Base-by-base conservation (phyloP, 2,113 vertebrate genomes). In the Silurus glanis region DNA sequence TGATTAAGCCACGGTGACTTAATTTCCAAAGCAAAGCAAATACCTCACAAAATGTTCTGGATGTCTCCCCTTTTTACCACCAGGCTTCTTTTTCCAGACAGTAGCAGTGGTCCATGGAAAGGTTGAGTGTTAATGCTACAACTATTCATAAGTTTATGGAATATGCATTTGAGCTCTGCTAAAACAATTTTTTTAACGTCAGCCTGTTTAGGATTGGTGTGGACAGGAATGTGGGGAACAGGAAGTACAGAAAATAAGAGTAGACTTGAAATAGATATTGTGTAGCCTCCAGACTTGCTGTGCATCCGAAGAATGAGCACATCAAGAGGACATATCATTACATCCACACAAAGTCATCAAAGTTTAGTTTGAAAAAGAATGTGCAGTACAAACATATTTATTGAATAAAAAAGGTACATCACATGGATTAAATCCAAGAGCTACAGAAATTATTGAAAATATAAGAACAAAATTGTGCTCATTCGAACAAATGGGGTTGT, bases 1-100 rank as follows among this genome's bases (percentile, higher is more conserved):
- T 82, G 88, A 4, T 47, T 53, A 5, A 83, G 89, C 81, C 69
- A 84, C 91, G 91, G 91, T 92, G 51, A 59, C 88, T 89, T 90
- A 53, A 86, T 47, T 55, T 75, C 28, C 88, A 82, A 58, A 87
- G 82, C 64, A 47, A 74, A 89, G 64, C 16, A 67, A 87, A 10
- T 80, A 49, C 88, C 37, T 89, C 84, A 81, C 21, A 80, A 75
- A 86, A 83, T 89, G 83, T 87, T 91, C 82, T 49, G 28, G 47
- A 69, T 66, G 49, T 66, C 13, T 21, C 45, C 37, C 21, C 51
- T 75, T 6, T 37, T 28, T 13, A 7, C 47, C 25, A 47, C 17
- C 37, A 12, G n/a, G 62, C 23, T 86, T 55, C 56, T 88, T 83
- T 80, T 84, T 85, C 78, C 14, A 51, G 78, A 86, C 3, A 25